Percentiles rank a stretch among this genome's conserved stretches.
Evolutionary conservation across 23 tunicate genomes (phyloP).

Genomic region (Corella eumyota): DNA sequence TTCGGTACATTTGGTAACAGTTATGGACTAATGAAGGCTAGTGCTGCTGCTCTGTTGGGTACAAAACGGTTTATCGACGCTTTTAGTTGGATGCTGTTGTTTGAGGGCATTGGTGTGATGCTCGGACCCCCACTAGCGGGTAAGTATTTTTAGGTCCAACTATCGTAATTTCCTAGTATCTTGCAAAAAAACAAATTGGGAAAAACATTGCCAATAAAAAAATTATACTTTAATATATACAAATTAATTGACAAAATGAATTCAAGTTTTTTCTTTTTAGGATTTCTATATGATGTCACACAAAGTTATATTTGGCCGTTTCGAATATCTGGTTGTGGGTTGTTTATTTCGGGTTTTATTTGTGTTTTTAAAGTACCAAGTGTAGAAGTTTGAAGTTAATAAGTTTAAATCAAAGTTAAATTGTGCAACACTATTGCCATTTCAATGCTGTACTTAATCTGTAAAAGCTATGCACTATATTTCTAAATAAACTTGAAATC

Average conservation of each 20-base stretch:
- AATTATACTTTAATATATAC: background rate
- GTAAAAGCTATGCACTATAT: too few relatives aligned
- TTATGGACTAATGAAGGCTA: conserved; percentile 28
- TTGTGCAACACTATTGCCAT: too few relatives aligned
- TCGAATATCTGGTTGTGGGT: conserved; percentile 11
- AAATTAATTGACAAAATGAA: background rate
- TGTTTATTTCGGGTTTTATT: conserved; percentile 14
- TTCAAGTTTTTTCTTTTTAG: conserved; percentile 2
- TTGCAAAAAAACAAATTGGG: background rate
- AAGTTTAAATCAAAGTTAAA: too few relatives aligned
- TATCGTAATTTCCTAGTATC: background rate
- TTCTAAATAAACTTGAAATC: too few relatives aligned
- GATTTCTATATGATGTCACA: conserved; percentile 27
- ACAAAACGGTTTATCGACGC: conserved; percentile 9
- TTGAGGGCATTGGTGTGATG: conserved; percentile 19
- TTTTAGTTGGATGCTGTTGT: conserved; percentile 23
- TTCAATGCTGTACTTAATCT: too few relatives aligned
- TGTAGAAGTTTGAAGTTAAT: too few relatives aligned
- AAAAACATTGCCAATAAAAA: too few relatives aligned
- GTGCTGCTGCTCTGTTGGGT: conserved; percentile 21
- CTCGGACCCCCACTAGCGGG: conserved; percentile 25
- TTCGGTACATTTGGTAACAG: conserved; percentile 20
- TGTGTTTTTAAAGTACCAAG: too few relatives aligned
- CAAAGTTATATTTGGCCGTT: conserved; percentile 21
- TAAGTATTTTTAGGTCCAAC: background rate